Percentiles rank a stretch among this genome's conserved stretches.
Evolutionary conservation across 1,140 invertebrate species (phyloP).

Genomic region (Rhagoletis pomonella): DNA sequence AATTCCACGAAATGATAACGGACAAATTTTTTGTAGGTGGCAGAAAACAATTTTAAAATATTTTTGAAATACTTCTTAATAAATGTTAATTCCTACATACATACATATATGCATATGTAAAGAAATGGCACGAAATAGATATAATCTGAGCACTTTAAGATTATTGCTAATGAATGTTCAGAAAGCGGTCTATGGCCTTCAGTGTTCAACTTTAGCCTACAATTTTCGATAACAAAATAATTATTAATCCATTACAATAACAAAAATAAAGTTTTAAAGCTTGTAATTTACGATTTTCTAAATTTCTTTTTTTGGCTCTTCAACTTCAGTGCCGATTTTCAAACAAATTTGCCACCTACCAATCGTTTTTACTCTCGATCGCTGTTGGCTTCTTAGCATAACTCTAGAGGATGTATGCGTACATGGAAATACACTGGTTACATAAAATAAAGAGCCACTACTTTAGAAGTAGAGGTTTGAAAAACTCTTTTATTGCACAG

Average conservation of each 20-base stretch:
- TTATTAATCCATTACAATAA: background rate
- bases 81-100: background rate
- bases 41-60: background rate
- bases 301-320: no score
- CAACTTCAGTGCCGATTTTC: no score
- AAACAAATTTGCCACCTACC: background rate
- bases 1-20: background rate
- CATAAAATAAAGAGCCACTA: background rate
- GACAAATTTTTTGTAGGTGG: background rate
- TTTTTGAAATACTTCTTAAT: background rate
- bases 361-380: constrained; percentile 1
- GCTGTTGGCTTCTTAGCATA: background rate
- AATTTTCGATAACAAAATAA: background rate
- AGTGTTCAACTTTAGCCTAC: background rate
- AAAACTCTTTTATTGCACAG: constrained; percentile 44
- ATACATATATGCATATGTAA: background rate
- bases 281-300: no score
- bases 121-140: constrained; percentile 1
- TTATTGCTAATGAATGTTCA: background rate
- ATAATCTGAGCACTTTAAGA: background rate
- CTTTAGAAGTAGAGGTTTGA: constrained; percentile 22
- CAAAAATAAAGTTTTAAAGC: no score
- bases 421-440: constrained; percentile 8
- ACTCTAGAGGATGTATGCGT: background rate
- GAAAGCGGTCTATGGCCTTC: no score